These are phyloP conservation scores for Caenorhabditis angaria DNA, from an alignment of 2,888 invertebrate genomes.

Conservation along the genomic window DNA sequence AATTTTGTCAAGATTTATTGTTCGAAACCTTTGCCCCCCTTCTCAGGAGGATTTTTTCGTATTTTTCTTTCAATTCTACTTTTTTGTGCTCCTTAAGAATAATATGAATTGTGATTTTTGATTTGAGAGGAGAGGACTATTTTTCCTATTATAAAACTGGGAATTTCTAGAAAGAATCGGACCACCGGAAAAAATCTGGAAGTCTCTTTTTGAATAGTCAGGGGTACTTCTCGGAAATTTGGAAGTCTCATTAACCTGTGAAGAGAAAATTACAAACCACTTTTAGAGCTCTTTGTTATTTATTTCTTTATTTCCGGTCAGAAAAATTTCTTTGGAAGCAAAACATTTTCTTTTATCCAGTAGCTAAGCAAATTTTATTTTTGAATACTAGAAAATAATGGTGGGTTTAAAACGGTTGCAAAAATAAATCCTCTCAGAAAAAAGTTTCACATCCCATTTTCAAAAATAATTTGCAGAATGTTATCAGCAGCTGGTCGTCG, in stretches of 20 bases:
- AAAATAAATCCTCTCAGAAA: background rate
- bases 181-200: too few species aligned
- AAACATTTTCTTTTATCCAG: background rate
- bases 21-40: background rate
- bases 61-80: background rate
- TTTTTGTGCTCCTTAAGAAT: background rate
- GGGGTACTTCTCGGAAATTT: too few species aligned
- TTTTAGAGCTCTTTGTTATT: too few species aligned
- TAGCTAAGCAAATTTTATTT: background rate
- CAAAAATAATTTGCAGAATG: too few species aligned
- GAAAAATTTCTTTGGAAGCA: conserved; percentile 14
- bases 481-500: conserved; percentile 54
- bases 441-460: too few species aligned
- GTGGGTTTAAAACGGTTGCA: conserved; percentile 1
- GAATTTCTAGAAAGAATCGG: background rate
- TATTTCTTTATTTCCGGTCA: background rate
- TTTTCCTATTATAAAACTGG: background rate
- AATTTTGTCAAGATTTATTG: background rate
- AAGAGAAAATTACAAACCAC: too few species aligned
- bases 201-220: too few species aligned
- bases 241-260: too few species aligned
- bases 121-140: background rate
- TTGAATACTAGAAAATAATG: conserved; percentile 11
- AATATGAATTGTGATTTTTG: background rate
- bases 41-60: too few species aligned